Percentiles rank a stretch among this genome's conserved stretches.
Evolutionary conservation across 2,888 invertebrate species (phyloP).

Genomic region (Tachina grossa): DNA sequence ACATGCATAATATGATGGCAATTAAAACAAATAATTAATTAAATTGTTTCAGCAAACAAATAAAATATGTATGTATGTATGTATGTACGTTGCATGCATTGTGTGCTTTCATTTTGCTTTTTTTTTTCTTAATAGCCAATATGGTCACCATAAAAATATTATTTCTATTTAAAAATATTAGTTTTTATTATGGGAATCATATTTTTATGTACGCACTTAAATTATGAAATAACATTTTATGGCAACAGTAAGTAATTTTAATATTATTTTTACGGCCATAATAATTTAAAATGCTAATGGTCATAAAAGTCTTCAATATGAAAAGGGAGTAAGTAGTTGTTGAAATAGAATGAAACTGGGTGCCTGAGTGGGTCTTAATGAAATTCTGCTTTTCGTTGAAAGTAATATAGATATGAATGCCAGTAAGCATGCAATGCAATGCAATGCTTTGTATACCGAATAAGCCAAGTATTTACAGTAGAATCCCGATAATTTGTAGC

Average conservation of each 20-base stretch:
- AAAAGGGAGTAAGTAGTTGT: background rate
- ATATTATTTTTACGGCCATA: background rate
- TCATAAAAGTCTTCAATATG: background rate
- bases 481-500: no score
- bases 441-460: no score
- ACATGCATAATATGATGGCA: conserved; percentile 26
- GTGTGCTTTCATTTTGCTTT: background rate
- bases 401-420: no score
- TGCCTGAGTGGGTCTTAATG: no score
- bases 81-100: conserved; percentile 21
- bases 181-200: background rate
- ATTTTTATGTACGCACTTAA: background rate
- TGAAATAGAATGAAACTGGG: no score
- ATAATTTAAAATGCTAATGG: background rate
- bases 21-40: conserved; percentile 54
- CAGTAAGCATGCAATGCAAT: no score
- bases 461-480: no score
- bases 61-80: conserved; percentile 14
- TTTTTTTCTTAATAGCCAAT: background rate
- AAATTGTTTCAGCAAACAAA: conserved; percentile 42
- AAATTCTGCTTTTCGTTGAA: no score
- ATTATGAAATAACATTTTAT: conserved; percentile 3
- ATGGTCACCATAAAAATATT: conserved; percentile 1
- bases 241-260: background rate
- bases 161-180: background rate